Percentiles rank a stretch among this genome's conserved stretches.
Evolutionary conservation across 2,113 vertebrate species (phyloP).

Genomic region (Pelobates fuscus): DNA sequence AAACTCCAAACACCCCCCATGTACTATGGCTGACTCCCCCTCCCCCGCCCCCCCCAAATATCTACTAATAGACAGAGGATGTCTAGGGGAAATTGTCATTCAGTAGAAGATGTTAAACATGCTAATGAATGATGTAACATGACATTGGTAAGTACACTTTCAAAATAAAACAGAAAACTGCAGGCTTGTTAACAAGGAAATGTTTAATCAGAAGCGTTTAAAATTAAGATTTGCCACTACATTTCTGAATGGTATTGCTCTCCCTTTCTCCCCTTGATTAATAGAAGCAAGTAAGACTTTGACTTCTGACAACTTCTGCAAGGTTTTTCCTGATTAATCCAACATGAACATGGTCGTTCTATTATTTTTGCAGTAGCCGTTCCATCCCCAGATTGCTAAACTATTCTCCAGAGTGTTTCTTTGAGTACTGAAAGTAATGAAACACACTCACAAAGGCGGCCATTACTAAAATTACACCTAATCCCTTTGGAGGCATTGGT

Average conservation of each 20-base stretch:
- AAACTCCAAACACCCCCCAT: too few species aligned
- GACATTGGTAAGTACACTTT: too few species aligned
- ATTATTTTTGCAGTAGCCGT: constrained; percentile 49
- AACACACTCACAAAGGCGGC: constrained; percentile 38
- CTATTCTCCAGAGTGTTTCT: constrained; percentile 48
- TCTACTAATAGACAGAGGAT: too few species aligned
- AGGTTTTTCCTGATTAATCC: constrained; percentile 51
- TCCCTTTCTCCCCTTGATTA: background rate
- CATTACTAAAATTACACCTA: constrained; percentile 55
- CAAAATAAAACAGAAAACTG: too few species aligned
- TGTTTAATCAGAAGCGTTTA: background rate
- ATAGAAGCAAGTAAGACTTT: background rate
- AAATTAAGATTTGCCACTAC: background rate
- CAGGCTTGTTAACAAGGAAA: background rate
- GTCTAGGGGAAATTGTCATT: too few species aligned
- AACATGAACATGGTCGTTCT: constrained; percentile 35
- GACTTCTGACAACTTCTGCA: background rate
- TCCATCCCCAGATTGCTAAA: constrained; percentile 46
- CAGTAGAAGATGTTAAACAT: too few species aligned
- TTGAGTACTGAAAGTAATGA: constrained; percentile 55
- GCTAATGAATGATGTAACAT: too few species aligned
- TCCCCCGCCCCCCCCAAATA: too few species aligned
- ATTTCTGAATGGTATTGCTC: background rate
- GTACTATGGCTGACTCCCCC: too few species aligned
- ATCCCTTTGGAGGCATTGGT: constrained; percentile 48